Conservation (phyloP, 2,888 invertebrate genomes). For the Plagiodera versicolora region DNA sequence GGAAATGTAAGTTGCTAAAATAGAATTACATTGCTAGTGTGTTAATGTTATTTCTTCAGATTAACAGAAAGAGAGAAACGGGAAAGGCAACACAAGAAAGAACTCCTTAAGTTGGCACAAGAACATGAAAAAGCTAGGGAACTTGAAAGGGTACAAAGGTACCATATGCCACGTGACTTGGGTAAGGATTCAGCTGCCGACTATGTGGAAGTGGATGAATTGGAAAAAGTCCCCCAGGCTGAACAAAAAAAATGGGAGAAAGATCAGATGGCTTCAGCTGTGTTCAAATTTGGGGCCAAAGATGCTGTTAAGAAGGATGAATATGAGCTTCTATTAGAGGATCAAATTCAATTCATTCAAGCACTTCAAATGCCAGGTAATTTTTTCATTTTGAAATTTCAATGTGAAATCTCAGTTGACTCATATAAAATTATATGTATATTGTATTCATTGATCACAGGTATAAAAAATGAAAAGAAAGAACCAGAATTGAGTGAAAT, state of each 20-base stretch:
- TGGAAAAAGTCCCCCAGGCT: conserved; percentile 79
- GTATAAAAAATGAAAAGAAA: conserved; percentile 49
- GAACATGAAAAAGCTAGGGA: conserved; percentile 95
- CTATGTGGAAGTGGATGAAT: conserved; percentile 83
- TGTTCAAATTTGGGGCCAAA: conserved; percentile 91
- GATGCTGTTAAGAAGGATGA: conserved; percentile 75
- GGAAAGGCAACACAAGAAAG: conserved; percentile 88
- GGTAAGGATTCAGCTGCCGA: conserved; percentile 73
- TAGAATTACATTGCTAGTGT: not conserved
- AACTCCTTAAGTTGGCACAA: conserved; percentile 84
- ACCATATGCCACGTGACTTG: conserved; percentile 90
- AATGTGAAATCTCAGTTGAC: not conserved
- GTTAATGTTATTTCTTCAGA: conserved; percentile 56
- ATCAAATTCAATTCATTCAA: conserved; percentile 98
- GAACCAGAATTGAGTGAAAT: conserved; percentile 66
- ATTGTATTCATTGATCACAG: too few relatives aligned
- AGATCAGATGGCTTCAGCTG: conserved; percentile 91
- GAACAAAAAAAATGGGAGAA: conserved; percentile 97
- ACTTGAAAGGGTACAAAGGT: conserved; percentile 88
- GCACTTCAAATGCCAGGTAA: conserved; percentile 76
- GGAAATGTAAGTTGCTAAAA: conserved; percentile 66
- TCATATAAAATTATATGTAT: too few relatives aligned
- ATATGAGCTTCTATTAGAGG: conserved; percentile 91
- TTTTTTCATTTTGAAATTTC: not conserved
- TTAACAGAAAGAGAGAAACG: conserved; percentile 83